Conservation (phyloP, 1,140 invertebrate genomes). For the Drosophila watanabei region DNA sequence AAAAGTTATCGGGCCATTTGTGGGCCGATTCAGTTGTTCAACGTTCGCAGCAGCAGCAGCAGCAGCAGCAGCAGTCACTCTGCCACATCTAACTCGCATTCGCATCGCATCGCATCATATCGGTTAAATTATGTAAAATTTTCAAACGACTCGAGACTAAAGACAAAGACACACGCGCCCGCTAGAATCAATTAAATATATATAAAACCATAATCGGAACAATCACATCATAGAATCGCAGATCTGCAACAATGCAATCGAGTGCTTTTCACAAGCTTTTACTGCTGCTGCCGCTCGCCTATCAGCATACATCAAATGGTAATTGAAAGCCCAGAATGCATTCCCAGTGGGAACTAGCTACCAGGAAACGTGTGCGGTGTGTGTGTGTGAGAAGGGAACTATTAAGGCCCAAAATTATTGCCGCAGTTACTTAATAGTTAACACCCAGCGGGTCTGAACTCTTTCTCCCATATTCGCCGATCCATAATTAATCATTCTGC, state of each 20-base stretch:
- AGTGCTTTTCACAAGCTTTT: conserved; percentile 62
- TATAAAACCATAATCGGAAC: conserved; percentile 29
- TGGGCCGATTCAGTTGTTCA: conserved; percentile 55
- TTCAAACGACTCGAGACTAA: conserved; percentile 14
- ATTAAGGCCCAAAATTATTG: background rate
- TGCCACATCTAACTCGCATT: conserved; percentile 40
- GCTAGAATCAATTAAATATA: conserved; percentile 30
- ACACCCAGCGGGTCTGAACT: conserved; percentile 17
- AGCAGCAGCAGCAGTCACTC: conserved; percentile 22
- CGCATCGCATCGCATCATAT: conserved; percentile 1
- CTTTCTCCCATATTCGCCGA: conserved; percentile 13
- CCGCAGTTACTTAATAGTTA: conserved; percentile 24
- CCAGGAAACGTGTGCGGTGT: background rate
- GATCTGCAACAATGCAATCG: conserved; percentile 47
- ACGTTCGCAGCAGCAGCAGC: conserved; percentile 33
- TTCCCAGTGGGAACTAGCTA: background rate
- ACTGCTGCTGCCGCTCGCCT: conserved; percentile 64
- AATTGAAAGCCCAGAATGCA: conserved; percentile 41
- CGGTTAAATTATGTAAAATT: conserved; percentile 47
- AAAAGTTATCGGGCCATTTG: conserved; percentile 55
- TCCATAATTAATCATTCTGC: conserved; percentile 44
- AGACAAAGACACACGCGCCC: conserved; percentile 21
- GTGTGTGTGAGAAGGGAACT: conserved; percentile 3
- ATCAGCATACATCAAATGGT: conserved; percentile 57
- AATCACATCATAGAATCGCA: conserved; percentile 28